Evolutionary conservation across 2,797 vertebrate species (phyloP).

Genomic region (Acrossocheilus fasciatus): DNA sequence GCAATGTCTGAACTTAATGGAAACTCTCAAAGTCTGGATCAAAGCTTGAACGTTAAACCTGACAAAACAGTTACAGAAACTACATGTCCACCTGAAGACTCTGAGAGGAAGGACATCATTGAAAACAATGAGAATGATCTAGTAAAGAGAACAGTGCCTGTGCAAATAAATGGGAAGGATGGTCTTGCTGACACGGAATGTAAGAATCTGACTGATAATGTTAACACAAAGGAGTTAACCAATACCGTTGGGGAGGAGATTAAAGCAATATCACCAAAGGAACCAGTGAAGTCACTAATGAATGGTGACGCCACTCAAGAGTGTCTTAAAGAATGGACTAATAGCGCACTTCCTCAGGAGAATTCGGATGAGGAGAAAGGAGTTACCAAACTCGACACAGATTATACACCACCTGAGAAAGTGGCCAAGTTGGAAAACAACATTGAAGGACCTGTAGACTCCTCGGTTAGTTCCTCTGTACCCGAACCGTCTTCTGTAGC

Average conservation of each 20-base stretch:
- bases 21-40: slow-evolving; percentile 59
- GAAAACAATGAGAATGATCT: slow-evolving; percentile 74
- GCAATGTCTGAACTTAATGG: slow-evolving; percentile 77
- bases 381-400: slow-evolving; percentile 58
- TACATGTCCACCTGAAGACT: slow-evolving; percentile 63
- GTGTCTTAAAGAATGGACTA: slow-evolving; percentile 71
- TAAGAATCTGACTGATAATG: slow-evolving; percentile 66
- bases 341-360: slow-evolving; percentile 63
- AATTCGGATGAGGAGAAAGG: slow-evolving; percentile 59
- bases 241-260: slow-evolving; percentile 72
- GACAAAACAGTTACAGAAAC: slow-evolving; percentile 58
- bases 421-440: slow-evolving; percentile 73
- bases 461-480: slow-evolving; percentile 52
- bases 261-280: slow-evolving; percentile 77
- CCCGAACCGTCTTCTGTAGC: slow-evolving; percentile 48
- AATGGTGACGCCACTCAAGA: slow-evolving; percentile 88
- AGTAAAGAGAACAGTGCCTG: slow-evolving; percentile 46
- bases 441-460: slow-evolving; percentile 61
- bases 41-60: slow-evolving; percentile 60
- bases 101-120: slow-evolving; percentile 53
- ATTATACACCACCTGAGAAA: slow-evolving; percentile 74
- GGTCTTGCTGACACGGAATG: slow-evolving; percentile 64
- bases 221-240: slow-evolving; percentile 78
- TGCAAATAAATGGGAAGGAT: slow-evolving; percentile 89
- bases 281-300: slow-evolving; percentile 85